Conservation (phyloP, 2,113 vertebrate species). For the Cyprinus carpio region DNA sequence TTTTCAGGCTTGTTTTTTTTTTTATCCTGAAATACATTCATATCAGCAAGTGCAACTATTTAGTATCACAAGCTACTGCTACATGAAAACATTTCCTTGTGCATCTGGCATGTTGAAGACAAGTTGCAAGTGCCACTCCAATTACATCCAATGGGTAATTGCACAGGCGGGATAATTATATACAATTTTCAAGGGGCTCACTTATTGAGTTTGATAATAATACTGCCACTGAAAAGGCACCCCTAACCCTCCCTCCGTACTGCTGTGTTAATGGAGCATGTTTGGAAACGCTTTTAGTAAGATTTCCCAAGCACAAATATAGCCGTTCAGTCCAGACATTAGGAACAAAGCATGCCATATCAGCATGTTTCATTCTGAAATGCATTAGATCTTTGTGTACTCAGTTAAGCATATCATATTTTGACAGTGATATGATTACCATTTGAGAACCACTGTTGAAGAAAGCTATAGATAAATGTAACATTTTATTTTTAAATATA, state of each 20-base stretch:
- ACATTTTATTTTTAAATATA: background rate
- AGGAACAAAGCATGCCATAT: background rate
- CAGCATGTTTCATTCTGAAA: constrained; percentile 33
- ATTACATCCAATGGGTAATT: constrained; percentile 61
- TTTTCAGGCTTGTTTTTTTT: background rate
- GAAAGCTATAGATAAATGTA: background rate
- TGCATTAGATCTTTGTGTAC: constrained; percentile 31
- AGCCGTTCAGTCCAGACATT: background rate
- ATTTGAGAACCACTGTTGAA: background rate
- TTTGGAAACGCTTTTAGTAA: constrained; percentile 37
- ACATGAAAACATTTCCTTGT: constrained; percentile 21
- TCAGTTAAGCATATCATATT: constrained; percentile 16
- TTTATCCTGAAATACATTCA: constrained; percentile 29
- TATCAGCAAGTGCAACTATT: background rate
- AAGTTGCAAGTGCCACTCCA: constrained; percentile 51
- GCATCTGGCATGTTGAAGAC: constrained; percentile 24
- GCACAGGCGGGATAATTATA: constrained; percentile 55
- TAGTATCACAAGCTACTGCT: background rate
- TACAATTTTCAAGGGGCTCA: constrained; percentile 58
- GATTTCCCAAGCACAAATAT: constrained; percentile 8
- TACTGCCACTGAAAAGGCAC: constrained; percentile 38
- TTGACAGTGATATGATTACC: background rate
- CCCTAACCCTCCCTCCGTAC: constrained; percentile 15
- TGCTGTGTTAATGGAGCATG: constrained; percentile 43
- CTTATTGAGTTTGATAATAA: constrained; percentile 59